Percentiles rank a stretch among this genome's conserved stretches.
phyloP scores from a whole-genome alignment of 2,888 invertebrate species.

The Scrobipalpa atriplicella region DNA sequence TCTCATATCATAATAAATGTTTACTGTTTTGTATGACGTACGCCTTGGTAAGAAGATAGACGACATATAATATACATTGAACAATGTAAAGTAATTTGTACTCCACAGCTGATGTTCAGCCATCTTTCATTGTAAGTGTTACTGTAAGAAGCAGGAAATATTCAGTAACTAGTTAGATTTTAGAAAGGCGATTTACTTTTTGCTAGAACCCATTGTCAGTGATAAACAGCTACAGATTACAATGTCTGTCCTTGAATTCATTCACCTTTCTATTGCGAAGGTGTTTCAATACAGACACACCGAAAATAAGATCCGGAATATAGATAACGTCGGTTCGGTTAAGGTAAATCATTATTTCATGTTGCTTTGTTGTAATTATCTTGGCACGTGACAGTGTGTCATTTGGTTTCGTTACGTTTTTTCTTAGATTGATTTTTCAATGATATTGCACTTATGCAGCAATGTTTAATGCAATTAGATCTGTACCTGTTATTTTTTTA shows the following conservation, averaged over 20 bases:
- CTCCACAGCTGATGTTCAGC: background rate
- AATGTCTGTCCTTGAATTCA: conserved; percentile 42
- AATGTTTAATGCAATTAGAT: background rate
- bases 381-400: conserved; percentile 3
- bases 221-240: conserved; percentile 32
- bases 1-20: background rate
- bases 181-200: conserved; percentile 34
- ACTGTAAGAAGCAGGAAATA: background rate
- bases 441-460: background rate
- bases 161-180: conserved; percentile 19
- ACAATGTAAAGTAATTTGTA: conserved; percentile 9
- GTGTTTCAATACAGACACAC: conserved; percentile 35
- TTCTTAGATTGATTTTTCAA: background rate
- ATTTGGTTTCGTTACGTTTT: conserved; percentile 7
- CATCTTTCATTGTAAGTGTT: background rate
- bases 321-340: conserved; percentile 49
- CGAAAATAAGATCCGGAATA: conserved; percentile 50
- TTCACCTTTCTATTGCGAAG: conserved; percentile 39
- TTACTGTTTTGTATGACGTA: background rate
- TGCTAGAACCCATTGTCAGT: conserved; percentile 28
- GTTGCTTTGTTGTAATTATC: conserved; percentile 15
- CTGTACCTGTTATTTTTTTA: background rate
- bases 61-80: conserved; percentile 33
- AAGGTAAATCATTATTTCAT: conserved; percentile 28
- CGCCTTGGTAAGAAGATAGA: conserved; percentile 51